phyloP scores from a whole-genome alignment of 1,140 invertebrate genomes.

The Monochamus saltuarius region DNA sequence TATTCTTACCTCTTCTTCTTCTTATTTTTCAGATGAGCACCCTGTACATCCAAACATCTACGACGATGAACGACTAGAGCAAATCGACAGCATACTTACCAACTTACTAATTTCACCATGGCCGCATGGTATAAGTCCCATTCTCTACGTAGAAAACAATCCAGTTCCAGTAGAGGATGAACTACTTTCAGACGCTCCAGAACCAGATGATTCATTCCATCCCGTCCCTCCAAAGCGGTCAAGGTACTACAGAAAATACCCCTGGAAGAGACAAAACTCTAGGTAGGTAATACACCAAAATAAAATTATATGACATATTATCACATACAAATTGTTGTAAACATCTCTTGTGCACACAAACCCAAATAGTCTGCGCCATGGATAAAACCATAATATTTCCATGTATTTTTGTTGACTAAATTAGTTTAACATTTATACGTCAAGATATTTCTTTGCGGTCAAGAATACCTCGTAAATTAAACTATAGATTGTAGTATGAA shows the following conservation, averaged over 20 bases:
- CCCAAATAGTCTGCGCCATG: no score
- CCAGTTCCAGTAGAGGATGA: conserved; percentile 21
- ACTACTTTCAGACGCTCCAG: conserved; percentile 26
- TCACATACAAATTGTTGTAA: conserved; percentile 1
- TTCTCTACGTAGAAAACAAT: conserved; percentile 54
- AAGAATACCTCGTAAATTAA: no score
- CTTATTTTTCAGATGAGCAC: no score
- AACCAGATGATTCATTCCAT: conserved; percentile 13
- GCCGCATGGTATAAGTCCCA: conserved; percentile 44
- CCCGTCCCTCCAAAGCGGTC: conserved; percentile 53
- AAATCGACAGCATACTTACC: conserved; percentile 31
- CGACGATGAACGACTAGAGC: conserved; percentile 27
- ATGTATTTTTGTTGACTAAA: no score
- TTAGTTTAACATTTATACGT: no score
- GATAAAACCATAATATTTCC: no score
- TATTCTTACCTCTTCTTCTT: no score
- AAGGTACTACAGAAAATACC: conserved; percentile 61
- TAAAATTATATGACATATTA: background rate
- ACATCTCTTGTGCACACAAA: background rate
- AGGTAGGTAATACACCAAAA: conserved; percentile 27
- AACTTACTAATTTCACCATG: conserved; percentile 41
- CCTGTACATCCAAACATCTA: no score
- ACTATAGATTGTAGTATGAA: no score
- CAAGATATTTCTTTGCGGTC: no score
- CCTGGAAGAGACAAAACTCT: conserved; percentile 61